Conservation (phyloP, 2,113 vertebrate species). For the Miniopterus natalensis region DNA sequence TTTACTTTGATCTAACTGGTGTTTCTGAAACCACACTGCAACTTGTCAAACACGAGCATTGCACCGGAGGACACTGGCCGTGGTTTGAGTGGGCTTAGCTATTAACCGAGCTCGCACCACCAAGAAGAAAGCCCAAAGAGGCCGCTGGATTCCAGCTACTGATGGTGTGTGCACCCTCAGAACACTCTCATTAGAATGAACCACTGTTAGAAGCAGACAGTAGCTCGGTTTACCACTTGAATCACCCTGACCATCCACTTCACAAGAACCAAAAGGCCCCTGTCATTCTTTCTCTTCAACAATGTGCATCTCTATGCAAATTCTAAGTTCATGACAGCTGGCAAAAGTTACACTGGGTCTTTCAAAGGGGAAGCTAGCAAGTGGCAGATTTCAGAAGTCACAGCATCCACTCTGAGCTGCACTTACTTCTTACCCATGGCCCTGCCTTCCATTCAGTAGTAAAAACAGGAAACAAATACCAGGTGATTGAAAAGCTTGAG, state of each 20-base stretch:
- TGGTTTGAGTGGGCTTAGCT: constrained; percentile 78
- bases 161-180: background rate
- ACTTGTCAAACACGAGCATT: constrained; percentile 63
- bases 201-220: constrained; percentile 42
- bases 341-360: background rate
- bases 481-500: constrained; percentile 81
- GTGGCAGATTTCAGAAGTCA: background rate
- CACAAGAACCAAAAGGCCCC: background rate
- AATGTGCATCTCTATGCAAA: fast-evolving
- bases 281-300: background rate
- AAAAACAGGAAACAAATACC: constrained; percentile 82
- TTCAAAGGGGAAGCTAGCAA: background rate
- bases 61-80: constrained; percentile 58
- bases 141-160: background rate
- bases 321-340: background rate
- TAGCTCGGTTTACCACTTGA: constrained; percentile 52
- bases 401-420: background rate
- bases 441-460: background rate
- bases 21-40: constrained; percentile 70
- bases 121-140: fast-evolving
- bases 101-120: constrained; percentile 68
- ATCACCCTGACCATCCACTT: background rate
- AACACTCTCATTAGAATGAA: constrained; percentile 60
- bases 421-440: constrained; percentile 61
- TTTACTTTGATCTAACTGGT: constrained; percentile 49